phyloP scores from a whole-genome alignment of 2,888 invertebrate genomes.

The Dugesia japonica region DNA sequence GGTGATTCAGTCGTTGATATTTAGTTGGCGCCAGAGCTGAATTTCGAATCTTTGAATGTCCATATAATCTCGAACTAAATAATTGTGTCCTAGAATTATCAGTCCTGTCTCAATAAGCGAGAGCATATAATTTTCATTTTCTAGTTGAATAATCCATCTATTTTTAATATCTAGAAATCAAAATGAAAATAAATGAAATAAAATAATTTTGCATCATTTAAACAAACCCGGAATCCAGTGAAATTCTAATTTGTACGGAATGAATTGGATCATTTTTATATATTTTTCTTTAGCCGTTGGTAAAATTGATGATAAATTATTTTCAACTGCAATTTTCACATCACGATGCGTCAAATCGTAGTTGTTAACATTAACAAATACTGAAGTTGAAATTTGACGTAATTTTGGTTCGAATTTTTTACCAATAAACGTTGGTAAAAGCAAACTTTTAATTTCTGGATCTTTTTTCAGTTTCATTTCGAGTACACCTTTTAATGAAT shows the following conservation, averaged over 20 bases:
- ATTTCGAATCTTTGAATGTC: not conserved
- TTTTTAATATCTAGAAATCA: not conserved
- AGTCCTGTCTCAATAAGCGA: not conserved
- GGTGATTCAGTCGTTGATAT: not conserved
- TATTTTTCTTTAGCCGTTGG: not conserved
- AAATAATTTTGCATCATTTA: too few relatives aligned
- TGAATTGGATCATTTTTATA: not conserved
- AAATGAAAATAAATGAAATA: not conserved
- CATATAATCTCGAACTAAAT: not conserved
- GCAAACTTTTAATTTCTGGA: not conserved
- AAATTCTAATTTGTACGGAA: not conserved
- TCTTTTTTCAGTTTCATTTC: not conserved
- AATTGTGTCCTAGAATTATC: not conserved
- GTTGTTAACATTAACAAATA: not conserved
- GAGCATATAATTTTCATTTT: not conserved
- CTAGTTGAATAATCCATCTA: not conserved
- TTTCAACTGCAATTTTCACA: not conserved
- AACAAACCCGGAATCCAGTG: not conserved
- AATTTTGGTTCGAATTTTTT: not conserved
- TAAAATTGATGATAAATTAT: not conserved
- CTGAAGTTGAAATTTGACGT: not conserved
- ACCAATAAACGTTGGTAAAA: not conserved
- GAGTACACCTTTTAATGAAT: not conserved
- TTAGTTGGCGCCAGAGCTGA: not conserved
- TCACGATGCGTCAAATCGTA: not conserved